Evolutionary conservation across 2,113 vertebrate genomes (phyloP).

Genomic region (Austrofundulus limnaeus): DNA sequence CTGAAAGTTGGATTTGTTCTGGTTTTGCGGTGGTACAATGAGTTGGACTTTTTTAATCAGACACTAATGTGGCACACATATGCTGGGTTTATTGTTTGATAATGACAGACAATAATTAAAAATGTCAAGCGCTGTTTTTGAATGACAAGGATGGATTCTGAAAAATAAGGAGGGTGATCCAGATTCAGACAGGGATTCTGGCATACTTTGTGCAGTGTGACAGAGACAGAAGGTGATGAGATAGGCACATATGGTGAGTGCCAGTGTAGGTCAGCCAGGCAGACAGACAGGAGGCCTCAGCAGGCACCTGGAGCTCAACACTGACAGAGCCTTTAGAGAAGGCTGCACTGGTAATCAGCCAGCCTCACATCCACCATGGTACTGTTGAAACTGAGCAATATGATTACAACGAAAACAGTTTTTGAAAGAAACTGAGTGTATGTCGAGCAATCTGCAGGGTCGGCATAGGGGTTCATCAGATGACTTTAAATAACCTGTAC

Average conservation of each 20-base stretch:
- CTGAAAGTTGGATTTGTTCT: not conserved
- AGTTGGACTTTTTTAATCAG: not conserved
- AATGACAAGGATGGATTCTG: not conserved
- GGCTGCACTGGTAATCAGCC: slow-evolving; percentile 27
- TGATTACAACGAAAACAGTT: slow-evolving; percentile 21
- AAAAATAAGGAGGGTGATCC: slow-evolving; percentile 29
- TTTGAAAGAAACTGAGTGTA: slow-evolving; percentile 10
- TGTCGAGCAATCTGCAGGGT: slow-evolving; percentile 29
- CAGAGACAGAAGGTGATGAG: slow-evolving; percentile 76
- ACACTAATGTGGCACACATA: not conserved
- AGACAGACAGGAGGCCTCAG: slow-evolving; percentile 68
- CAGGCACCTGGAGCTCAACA: slow-evolving; percentile 64
- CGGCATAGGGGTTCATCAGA: slow-evolving; percentile 28
- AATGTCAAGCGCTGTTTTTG: not conserved
- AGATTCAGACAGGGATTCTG: slow-evolving; percentile 38
- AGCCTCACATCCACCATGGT: slow-evolving; percentile 27
- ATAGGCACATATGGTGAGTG: slow-evolving; percentile 75
- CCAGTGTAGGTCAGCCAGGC: slow-evolving; percentile 70
- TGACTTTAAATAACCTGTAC: slow-evolving; percentile 58
- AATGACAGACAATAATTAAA: not conserved
- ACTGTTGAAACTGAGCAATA: slow-evolving; percentile 22
- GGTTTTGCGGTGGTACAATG: not conserved
- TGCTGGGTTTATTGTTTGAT: not conserved
- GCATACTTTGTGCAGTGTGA: slow-evolving; percentile 44
- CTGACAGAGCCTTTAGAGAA: slow-evolving; percentile 53